Evolutionary conservation across 2,797 vertebrate genomes (phyloP), one percentile per base, ranked within the genome.

Genomic region (Peromyscus melanophrys): DNA sequence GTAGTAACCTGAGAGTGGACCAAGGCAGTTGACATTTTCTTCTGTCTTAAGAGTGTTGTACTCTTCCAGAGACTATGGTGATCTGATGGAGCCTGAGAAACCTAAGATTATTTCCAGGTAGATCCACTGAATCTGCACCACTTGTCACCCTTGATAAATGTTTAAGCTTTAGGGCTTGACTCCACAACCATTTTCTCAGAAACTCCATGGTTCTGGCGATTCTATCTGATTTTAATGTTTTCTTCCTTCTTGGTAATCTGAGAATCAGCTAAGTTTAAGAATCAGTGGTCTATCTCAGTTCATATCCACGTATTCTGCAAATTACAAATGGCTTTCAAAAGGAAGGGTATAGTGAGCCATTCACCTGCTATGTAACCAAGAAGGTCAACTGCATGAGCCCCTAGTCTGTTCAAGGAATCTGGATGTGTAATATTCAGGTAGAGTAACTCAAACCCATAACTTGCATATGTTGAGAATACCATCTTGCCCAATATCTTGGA

Each of bases 301-400:
- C 13, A 77, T 67, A 87, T 73, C 55, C 34, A 63, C 73, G 92
- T 93, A 95, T 73, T 83, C 83, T 63, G 13, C 13, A 89, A 61
- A 43, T 78, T 77, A 57, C 73, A 89, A 91, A 11, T 88, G 40
- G 82, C 55, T 13, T 34, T 57, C 40, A 10, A 34, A 90, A 84
- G 67, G 3, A 31, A 65, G 23, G 12, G 7, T 23, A 63, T 6
- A 1, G 9, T n/a, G 75, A 34, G 34, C 69, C 73, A 63, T 55
- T 55, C 19, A 71, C 5, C 31, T 27, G 27, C 57, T 63, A 27
- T n/a, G 25, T 25, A 78, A 46, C 12, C 37, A 49, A 49, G 11
- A 55, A 6, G 29, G 82, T 46, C 80, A 59, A 17, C 43, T 46
- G 5, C 0, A 1, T 34, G 31, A 67, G 17, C 75, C 23, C 91